Evolutionary conservation across 2,888 invertebrate species (phyloP).

Genomic region (Nasonovia ribisnigri): DNA sequence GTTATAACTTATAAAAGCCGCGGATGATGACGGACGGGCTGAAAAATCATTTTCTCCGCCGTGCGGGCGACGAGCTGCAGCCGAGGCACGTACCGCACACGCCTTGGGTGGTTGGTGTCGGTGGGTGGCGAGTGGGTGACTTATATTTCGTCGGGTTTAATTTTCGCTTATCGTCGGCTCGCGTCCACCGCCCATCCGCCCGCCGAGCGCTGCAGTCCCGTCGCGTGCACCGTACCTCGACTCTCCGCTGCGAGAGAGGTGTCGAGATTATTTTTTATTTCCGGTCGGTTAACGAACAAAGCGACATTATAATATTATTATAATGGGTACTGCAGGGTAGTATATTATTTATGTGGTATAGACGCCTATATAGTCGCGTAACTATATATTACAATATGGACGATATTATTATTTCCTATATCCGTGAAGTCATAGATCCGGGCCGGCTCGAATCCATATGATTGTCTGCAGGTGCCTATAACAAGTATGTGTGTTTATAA

Average conservation of each 20-base stretch:
- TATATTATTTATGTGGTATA: background rate
- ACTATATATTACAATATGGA: background rate
- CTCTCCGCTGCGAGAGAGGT: background rate
- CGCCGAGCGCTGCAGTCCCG: background rate
- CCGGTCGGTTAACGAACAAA: background rate
- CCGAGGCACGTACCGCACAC: background rate
- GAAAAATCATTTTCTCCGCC: background rate
- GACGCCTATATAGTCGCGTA: background rate
- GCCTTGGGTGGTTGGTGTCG: background rate
- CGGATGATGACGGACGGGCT: background rate
- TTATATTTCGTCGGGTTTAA: slow-evolving; percentile 5
- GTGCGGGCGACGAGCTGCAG: background rate
- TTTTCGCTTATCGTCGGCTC: slow-evolving; percentile 4
- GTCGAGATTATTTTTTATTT: background rate
- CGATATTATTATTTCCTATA: background rate
- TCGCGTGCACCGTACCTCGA: background rate
- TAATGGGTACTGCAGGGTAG: no score
- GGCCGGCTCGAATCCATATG: background rate
- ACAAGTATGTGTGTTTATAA: background rate
- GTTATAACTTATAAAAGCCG: background rate
- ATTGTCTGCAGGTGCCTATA: background rate
- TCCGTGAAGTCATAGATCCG: background rate
- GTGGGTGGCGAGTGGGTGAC: background rate
- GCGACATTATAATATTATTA: background rate
- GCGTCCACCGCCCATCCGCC: background rate